These are phyloP conservation scores for Dysmachus trigonus DNA, from an alignment of 2,888 invertebrate genomes.

Conservation along the genomic window DNA sequence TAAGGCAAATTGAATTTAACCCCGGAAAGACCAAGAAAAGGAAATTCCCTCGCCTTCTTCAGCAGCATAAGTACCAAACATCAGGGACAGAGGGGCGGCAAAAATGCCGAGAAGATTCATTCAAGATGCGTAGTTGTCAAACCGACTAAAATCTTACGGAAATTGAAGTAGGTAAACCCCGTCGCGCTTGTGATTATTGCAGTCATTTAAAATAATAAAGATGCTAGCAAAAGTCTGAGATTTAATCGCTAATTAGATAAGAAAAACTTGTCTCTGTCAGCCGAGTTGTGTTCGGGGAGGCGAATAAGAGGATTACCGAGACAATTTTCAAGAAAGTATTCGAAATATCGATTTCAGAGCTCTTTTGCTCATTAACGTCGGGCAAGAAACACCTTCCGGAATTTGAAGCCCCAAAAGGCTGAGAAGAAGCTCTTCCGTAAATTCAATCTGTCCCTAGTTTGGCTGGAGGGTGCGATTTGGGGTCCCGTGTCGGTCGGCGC, in stretches of 20 bases:
- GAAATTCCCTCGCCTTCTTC: neutral
- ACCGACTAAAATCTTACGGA: neutral
- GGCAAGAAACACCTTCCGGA: neutral
- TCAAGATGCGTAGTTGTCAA: neutral
- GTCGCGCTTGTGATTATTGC: neutral
- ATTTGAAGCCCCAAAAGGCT: neutral
- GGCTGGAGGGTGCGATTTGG: slow-evolving; percentile 9
- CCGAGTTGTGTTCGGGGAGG: neutral
- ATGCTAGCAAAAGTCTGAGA: neutral
- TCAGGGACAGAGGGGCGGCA: neutral
- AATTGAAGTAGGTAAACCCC: neutral
- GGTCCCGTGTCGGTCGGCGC: neutral
- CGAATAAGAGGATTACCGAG: neutral
- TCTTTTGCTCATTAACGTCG: neutral
- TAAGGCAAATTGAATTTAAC: neutral
- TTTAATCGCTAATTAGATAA: neutral
- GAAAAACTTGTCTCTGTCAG: neutral
- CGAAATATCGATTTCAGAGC: neutral
- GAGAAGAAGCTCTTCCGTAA: neutral
- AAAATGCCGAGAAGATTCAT: neutral
- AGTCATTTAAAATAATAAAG: neutral
- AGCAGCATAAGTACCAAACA: neutral
- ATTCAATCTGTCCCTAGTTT: neutral
- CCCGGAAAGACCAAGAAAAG: neutral
- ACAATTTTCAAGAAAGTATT: neutral